Evolutionary conservation across 2,797 vertebrate species (phyloP), one percentile per base, ranked within the genome.

Genomic region (Myotis pilosus): DNA sequence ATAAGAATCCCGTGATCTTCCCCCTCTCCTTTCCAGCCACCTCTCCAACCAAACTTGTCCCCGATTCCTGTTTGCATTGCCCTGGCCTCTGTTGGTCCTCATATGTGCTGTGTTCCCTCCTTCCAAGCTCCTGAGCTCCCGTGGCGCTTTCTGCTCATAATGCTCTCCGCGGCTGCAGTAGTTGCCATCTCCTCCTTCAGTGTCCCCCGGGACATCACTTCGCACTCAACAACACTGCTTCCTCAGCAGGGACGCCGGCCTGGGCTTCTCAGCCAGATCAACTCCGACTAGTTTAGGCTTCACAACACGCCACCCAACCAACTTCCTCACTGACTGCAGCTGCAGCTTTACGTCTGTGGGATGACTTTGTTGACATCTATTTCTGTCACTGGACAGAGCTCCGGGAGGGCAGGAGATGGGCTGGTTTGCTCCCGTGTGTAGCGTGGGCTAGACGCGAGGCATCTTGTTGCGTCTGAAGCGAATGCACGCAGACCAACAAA

Each of bases 261-360:
- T 23, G 20, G 38, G 1, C 22, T n/a, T 66, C 47, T 64, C 16
- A n/a, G 20, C 47, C 20, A 25, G 33, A 16, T 13, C 8, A 5
- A 1, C 16, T 62, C 17, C 20, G 23, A 38, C 57, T 12, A 3
- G 4, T 33, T 28, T 8, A 75, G 72, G 20, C 7, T 17, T 60
- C 20, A 1, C 2, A 1, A 20, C 13, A 17, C 47, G 1, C 25
- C 9, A 6, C n/a, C 62, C 30, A 0, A 20, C 17, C 7, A 0
- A 8, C 20, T 47, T 41, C 62, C 78, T 75, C 10, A 2, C 0
- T 10, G 13, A 9, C 33, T 4, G 8, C 4, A 4, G 25, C 8
- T 11, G 22, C 17, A 51, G 17, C 11, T n/a, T n/a, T n/a, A 5
- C 33, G 66, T 47, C 75, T 49, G 8, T 1, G 3, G 6, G 80